Percentiles rank a stretch among this genome's conserved stretches.
Conservation (phyloP, 2,888 invertebrate species). For the Blastobasis lacticolella region DNA sequence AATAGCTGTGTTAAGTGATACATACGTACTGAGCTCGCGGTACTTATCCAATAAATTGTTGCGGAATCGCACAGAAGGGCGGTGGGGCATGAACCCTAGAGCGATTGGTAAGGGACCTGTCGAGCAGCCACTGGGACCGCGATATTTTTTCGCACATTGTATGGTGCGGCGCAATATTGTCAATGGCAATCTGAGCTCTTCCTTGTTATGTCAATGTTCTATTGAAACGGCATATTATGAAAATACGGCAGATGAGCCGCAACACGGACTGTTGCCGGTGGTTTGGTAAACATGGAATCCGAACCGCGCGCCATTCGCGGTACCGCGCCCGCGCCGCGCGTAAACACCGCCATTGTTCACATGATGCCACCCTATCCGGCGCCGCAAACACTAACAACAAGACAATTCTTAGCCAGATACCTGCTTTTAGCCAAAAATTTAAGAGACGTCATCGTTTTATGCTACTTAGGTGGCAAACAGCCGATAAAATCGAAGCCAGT, state of each 20-base stretch:
- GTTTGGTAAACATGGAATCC: constrained; percentile 51
- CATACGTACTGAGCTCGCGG: too few relatives aligned
- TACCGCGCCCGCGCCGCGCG: constrained; percentile 18
- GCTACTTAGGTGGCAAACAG: too few relatives aligned
- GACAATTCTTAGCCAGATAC: too few relatives aligned
- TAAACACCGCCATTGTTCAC: constrained; percentile 24
- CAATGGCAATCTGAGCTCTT: constrained; percentile 32
- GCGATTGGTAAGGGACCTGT: too few relatives aligned
- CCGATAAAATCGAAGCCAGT: too few relatives aligned
- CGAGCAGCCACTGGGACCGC: too few relatives aligned
- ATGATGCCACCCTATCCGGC: constrained; percentile 15
- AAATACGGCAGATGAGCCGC: constrained; percentile 44
- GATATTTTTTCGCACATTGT: too few relatives aligned
- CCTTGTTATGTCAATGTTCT: constrained; percentile 41
- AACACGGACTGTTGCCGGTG: constrained; percentile 17
- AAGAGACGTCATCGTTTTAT: too few relatives aligned
- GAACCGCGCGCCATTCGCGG: constrained; percentile 33
- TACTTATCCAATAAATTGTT: too few relatives aligned
- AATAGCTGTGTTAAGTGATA: not conserved
- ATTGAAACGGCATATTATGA: constrained; percentile 51
- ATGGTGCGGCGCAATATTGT: constrained; percentile 18
- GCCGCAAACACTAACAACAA: constrained; percentile 5
- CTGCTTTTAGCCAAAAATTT: too few relatives aligned
- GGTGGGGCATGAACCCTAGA: too few relatives aligned
- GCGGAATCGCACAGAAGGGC: too few relatives aligned